Conservation (phyloP, 2,113 vertebrate genomes). For the Pseudorasbora parva region DNA sequence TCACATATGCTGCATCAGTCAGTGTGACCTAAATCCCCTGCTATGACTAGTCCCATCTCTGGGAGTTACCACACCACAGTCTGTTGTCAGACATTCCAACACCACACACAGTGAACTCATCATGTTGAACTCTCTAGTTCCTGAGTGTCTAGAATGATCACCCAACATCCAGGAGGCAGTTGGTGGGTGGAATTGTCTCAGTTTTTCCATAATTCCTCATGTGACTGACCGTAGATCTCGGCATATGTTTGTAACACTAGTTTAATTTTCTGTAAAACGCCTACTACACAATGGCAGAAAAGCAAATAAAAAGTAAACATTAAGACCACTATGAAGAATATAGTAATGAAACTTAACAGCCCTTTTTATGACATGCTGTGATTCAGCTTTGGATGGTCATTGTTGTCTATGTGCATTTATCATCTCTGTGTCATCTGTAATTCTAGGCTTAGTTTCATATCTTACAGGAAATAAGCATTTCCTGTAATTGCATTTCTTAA, state of each 20-base stretch:
- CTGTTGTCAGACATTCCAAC: background rate
- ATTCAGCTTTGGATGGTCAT: conserved; percentile 8
- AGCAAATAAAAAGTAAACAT: background rate
- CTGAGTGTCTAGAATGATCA: background rate
- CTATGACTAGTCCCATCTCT: background rate
- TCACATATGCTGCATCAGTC: background rate
- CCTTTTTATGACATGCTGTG: conserved; percentile 28
- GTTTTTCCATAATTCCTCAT: background rate
- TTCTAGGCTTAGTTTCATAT: background rate
- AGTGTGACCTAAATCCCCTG: background rate
- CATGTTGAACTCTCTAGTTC: background rate
- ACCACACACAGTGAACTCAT: conserved; percentile 10
- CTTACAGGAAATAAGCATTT: background rate
- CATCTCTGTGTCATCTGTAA: conserved; percentile 3
- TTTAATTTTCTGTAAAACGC: conserved; percentile 39
- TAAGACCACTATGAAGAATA: background rate
- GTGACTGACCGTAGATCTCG: background rate
- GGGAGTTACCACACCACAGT: background rate
- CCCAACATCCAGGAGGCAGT: background rate
- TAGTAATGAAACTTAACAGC: conserved; percentile 1
- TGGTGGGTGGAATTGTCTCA: background rate
- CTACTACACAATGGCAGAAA: background rate
- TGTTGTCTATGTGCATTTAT: conserved; percentile 7
- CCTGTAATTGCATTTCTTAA: background rate
- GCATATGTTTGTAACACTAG: background rate